These are phyloP conservation scores for Pachyrhynchus sulphureomaculatus DNA, from an alignment of 1,140 invertebrate species.

Conservation along the genomic window DNA sequence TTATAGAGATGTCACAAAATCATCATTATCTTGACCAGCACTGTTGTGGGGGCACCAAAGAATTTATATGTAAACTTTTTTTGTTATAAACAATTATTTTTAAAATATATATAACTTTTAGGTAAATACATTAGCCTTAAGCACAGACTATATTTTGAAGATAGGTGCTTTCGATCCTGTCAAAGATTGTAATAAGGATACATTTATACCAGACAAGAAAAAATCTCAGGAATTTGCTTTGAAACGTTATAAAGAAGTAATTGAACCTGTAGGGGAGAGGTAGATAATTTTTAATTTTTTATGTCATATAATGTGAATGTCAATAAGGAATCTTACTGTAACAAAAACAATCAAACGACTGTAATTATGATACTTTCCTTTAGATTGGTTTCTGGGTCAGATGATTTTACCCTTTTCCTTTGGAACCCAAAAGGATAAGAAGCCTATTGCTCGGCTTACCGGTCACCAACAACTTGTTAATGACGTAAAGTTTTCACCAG, in stretches of 20 bases:
- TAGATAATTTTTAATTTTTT: too few species aligned
- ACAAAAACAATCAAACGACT: too few species aligned
- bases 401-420: constrained; percentile 97
- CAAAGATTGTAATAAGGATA: constrained; percentile 54
- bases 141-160: constrained; percentile 93
- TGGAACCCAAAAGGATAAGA: constrained; percentile 93
- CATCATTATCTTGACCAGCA: too few species aligned
- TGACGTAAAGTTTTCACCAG: constrained; percentile 97
- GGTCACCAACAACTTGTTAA: constrained; percentile 96
- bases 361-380: too few species aligned
- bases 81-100: too few species aligned
- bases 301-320: too few species aligned
- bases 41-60: too few species aligned
- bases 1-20: too few species aligned
- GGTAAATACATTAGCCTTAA: constrained; percentile 91
- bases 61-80: too few species aligned
- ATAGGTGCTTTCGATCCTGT: constrained; percentile 74
- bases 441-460: constrained; percentile 86
- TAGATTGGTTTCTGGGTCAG: constrained; percentile 91
- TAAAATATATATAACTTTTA: neutral
- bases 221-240: constrained; percentile 46
- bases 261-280: constrained; percentile 65
- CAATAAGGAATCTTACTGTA: too few species aligned
- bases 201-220: constrained; percentile 36
- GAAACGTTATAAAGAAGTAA: constrained; percentile 64